A percentile compares a stretch with the other conserved stretches of the same genome.
phyloP scores from a whole-genome alignment of 1,140 invertebrate genomes.

The Drosophila neocordata region DNA sequence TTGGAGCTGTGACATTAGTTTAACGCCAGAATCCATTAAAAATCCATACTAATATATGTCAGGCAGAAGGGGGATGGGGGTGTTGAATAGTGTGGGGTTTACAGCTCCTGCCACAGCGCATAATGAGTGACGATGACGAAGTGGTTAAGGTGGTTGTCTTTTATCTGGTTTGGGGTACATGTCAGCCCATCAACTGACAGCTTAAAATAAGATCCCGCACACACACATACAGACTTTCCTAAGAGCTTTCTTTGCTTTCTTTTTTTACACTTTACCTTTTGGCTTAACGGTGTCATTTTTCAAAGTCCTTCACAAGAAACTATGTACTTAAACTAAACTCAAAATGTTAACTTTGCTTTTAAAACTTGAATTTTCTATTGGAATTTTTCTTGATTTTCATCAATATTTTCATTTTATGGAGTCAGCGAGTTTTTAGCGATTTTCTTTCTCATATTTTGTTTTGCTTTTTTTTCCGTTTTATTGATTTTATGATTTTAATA shows the following conservation, averaged over 20 bases:
- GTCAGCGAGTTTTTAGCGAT: neutral
- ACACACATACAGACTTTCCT: slow-evolving; percentile 34
- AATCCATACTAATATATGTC: slow-evolving; percentile 81
- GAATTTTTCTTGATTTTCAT: neutral
- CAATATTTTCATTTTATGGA: neutral
- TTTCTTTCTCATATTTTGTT: neutral
- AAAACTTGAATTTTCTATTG: slow-evolving; percentile 2
- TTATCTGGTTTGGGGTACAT: neutral
- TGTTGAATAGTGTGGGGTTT: too few relatives aligned
- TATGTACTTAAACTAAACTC: neutral
- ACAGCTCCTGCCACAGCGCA: slow-evolving; percentile 65
- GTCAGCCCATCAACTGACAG: slow-evolving; percentile 26
- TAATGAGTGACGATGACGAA: slow-evolving; percentile 68
- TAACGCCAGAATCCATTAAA: slow-evolving; percentile 79
- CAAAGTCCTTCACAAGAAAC: slow-evolving; percentile 31
- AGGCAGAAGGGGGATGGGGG: slow-evolving; percentile 26
- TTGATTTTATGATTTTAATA: slow-evolving; percentile 79
- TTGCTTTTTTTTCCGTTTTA: slow-evolving; percentile 29
- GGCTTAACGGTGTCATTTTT: slow-evolving; percentile 61
- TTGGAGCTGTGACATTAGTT: slow-evolving; percentile 71
- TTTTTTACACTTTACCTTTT: slow-evolving; percentile 65
- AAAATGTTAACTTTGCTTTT: slow-evolving; percentile 17
- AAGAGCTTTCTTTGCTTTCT: slow-evolving; percentile 62
- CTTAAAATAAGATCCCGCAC: slow-evolving; percentile 70
- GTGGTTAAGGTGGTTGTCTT: slow-evolving; percentile 17